A percentile compares a stretch with the other conserved stretches of the same genome.
phyloP scores from a whole-genome alignment of 1,140 invertebrate genomes.

The Amphibalanus amphitrite region DNA sequence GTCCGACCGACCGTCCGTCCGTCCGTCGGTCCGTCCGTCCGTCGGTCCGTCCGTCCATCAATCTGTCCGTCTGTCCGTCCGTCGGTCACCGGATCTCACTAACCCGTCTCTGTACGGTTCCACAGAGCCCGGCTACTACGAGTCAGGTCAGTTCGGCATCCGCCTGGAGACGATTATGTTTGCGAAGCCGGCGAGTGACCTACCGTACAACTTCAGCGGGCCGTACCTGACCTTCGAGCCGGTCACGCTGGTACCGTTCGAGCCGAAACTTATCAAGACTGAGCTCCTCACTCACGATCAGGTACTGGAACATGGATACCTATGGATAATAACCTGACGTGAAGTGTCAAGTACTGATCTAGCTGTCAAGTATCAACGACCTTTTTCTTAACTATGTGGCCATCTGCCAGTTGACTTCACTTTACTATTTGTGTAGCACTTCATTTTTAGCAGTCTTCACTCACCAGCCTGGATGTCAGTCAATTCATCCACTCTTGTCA shows the following conservation, averaged over 20 bases:
- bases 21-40: too few species aligned
- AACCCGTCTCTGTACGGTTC: too few species aligned
- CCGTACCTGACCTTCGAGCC: slow-evolving; percentile 51
- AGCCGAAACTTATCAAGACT: slow-evolving; percentile 70
- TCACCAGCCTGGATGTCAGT: too few species aligned
- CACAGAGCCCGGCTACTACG: slow-evolving; percentile 46
- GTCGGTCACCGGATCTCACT: too few species aligned
- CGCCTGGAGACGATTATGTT: slow-evolving; percentile 82
- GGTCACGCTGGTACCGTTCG: slow-evolving; percentile 79
- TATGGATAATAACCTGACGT: not conserved
- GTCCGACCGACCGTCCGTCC: too few species aligned
- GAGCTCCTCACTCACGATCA: slow-evolving; percentile 53
- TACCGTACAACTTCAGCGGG: slow-evolving; percentile 19
- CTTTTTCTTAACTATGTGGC: not conserved
- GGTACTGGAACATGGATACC: slow-evolving; percentile 4
- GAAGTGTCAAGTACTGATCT: not conserved
- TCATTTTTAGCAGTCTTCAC: not conserved
- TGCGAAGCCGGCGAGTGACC: slow-evolving; percentile 38
- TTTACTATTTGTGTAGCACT: not conserved
- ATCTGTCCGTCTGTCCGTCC: too few species aligned
- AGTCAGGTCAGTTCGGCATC: slow-evolving; percentile 70
- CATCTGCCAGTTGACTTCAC: not conserved
- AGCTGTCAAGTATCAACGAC: not conserved
- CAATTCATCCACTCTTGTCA: too few species aligned
- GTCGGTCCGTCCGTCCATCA: too few species aligned